Conservation (phyloP, 2,113 vertebrate species). For the Deroptyus accipitrinus region DNA sequence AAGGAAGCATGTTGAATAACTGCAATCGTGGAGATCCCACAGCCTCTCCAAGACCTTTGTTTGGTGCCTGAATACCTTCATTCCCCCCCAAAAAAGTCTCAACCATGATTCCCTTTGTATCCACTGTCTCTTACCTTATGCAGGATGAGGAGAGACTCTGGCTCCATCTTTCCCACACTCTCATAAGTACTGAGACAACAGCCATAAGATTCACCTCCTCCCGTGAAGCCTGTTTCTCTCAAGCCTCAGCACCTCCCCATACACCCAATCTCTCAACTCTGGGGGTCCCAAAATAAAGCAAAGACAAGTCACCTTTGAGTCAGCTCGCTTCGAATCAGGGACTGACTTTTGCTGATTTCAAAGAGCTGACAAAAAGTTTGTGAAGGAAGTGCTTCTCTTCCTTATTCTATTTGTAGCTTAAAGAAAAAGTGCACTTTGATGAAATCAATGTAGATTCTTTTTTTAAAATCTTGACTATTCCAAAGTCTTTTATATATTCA, state of each 20-base stretch:
- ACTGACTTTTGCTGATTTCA: not conserved
- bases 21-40: not conserved
- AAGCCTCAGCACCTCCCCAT: not conserved
- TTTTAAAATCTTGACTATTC: not conserved
- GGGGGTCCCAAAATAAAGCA: not conserved
- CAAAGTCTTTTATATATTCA: not conserved
- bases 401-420: not conserved
- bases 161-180: not conserved
- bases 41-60: not conserved
- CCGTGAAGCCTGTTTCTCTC: not conserved
- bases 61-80: not conserved
- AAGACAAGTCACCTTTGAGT: not conserved
- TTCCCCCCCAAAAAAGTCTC: rapidly evolving
- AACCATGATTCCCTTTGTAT: not conserved
- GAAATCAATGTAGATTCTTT: not conserved
- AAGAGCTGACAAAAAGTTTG: not conserved
- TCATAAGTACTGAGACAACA: not conserved
- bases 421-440: not conserved
- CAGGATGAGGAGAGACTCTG: not conserved
- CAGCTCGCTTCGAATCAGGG: not conserved
- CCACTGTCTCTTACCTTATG: not conserved
- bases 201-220: not conserved
- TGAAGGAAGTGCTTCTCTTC: not conserved
- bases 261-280: not conserved
- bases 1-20: not conserved